Percentiles rank a stretch among this genome's conserved stretches.
phyloP scores from a whole-genome alignment of 2,888 invertebrate genomes.

The Buathra laborator region DNA sequence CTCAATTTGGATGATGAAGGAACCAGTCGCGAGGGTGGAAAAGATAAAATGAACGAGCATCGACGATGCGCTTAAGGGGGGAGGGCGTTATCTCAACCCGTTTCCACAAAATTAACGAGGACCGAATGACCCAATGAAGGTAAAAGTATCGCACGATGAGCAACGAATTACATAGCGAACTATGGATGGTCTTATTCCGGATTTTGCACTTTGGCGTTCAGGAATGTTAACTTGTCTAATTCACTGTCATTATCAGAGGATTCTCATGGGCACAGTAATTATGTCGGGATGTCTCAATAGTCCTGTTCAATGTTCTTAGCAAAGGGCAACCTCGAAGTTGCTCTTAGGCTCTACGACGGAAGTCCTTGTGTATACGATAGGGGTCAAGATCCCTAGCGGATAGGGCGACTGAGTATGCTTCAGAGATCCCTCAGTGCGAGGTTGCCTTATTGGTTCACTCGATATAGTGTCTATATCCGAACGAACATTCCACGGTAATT shows the following conservation, averaged over 20 bases:
- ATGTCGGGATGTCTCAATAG: too few species aligned
- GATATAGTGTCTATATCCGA: conserved; percentile 17
- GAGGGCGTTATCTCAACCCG: not conserved
- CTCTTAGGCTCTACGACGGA: not conserved
- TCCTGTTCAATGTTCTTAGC: too few species aligned
- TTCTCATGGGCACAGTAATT: too few species aligned
- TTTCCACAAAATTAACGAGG: not conserved
- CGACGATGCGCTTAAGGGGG: not conserved
- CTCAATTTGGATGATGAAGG: conserved; percentile 83
- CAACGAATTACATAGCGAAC: not conserved
- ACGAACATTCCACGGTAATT: conserved; percentile 11
- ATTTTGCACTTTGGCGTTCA: not conserved
- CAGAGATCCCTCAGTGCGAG: not conserved
- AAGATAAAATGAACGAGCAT: conserved; percentile 37
- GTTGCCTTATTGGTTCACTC: conserved; percentile 19
- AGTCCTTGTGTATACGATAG: not conserved
- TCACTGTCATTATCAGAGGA: not conserved
- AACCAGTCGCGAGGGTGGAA: conserved; percentile 63
- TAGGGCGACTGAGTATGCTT: not conserved
- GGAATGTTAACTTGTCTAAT: not conserved
- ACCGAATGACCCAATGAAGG: not conserved
- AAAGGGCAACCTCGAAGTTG: not conserved
- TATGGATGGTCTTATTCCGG: not conserved
- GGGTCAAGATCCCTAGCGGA: not conserved
- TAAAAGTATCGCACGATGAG: not conserved